A percentile compares a stretch with the other conserved stretches of the same genome.
Conservation (phyloP, 2,797 vertebrate genomes). For the Zonotrichia albicollis region DNA sequence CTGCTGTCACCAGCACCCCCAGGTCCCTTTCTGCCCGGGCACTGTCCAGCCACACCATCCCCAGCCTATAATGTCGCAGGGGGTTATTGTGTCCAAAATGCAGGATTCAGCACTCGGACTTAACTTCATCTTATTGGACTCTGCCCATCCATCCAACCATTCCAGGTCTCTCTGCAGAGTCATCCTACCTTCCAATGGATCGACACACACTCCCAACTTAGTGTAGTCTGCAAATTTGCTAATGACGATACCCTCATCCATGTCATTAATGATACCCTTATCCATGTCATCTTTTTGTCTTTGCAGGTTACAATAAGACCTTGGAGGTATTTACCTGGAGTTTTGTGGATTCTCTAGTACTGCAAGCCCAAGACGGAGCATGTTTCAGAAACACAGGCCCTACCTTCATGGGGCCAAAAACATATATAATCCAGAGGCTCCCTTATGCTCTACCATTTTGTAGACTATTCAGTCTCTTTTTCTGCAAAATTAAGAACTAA, state of each 20-base stretch:
- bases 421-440: not conserved
- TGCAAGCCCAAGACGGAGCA: not conserved
- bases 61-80: fast-evolving
- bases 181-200: not conserved
- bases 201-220: fast-evolving
- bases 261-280: not conserved
- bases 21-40: not conserved
- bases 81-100: not conserved
- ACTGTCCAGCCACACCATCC: fast-evolving
- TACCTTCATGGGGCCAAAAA: not conserved
- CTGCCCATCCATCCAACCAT: fast-evolving
- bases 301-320: not conserved
- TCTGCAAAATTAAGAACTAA: not conserved
- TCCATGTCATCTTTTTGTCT: not conserved
- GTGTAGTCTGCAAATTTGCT: not conserved
- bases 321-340: not conserved
- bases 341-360: not conserved
- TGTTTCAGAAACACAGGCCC: not conserved
- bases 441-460: not conserved
- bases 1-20: fast-evolving
- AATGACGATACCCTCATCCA: not conserved
- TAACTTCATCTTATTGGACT: not conserved
- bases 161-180: not conserved
- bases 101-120: not conserved
- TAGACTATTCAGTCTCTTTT: not conserved